Evolutionary conservation across 1,140 invertebrate species (phyloP).

Genomic region (Marisa cornuarietis): DNA sequence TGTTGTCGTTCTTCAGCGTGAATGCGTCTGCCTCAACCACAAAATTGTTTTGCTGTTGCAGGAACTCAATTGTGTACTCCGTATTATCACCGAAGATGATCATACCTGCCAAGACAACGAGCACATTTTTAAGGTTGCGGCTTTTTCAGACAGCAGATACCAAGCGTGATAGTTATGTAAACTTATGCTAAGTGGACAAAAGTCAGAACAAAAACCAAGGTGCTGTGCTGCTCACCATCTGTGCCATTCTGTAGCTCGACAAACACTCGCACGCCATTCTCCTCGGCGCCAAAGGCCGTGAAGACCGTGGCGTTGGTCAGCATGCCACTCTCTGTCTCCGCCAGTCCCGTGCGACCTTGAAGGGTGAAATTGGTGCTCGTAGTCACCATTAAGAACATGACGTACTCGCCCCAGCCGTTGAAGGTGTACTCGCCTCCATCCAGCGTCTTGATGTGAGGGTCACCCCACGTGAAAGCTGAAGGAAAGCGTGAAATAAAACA

Average conservation of each 20-base stretch:
- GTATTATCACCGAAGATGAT: not conserved
- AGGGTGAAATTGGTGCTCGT: constrained; percentile 7
- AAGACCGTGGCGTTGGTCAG: constrained; percentile 36
- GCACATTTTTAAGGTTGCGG: not conserved
- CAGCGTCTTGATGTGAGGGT: constrained; percentile 57
- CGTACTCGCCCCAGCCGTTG: constrained; percentile 44
- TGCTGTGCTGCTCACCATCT: constrained; percentile 17
- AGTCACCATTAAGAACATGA: not conserved
- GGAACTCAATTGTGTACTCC: not conserved
- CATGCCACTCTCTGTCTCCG: constrained; percentile 13
- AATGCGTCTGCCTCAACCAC: not conserved
- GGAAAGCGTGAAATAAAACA: no score
- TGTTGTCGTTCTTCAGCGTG: not conserved
- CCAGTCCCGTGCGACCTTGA: constrained; percentile 28
- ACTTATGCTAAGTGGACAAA: not conserved
- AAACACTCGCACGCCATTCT: constrained; percentile 12
- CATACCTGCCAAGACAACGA: not conserved
- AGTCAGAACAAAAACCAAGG: not conserved
- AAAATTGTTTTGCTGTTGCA: not conserved
- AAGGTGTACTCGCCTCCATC: constrained; percentile 54
- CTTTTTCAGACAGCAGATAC: not conserved
- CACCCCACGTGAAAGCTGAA: constrained; percentile 45
- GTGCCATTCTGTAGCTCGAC: constrained; percentile 23
- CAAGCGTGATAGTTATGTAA: not conserved
- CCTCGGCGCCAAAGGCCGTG: constrained; percentile 34